Conservation (phyloP, 1,140 invertebrate genomes). For the Drosophila ironensis region DNA sequence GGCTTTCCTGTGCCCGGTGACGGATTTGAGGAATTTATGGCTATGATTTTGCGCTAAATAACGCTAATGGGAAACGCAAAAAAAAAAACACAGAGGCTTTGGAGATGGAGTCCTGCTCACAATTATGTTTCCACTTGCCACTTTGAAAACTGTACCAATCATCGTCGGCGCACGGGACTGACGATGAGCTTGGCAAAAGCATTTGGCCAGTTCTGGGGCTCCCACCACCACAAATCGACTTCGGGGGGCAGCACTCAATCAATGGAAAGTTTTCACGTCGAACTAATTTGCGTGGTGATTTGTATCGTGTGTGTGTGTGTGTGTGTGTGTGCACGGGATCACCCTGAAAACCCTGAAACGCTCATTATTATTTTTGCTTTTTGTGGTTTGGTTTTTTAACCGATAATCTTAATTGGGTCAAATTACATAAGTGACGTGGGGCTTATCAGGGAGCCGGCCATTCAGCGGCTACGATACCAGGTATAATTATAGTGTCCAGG, state of each 20-base stretch:
- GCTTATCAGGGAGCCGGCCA: constrained; percentile 53
- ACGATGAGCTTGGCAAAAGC: no score
- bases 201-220: constrained; percentile 21
- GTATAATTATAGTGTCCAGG: constrained; percentile 3
- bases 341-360: constrained; percentile 7
- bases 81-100: no score
- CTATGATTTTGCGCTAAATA: no score
- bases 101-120: no score
- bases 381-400: constrained; percentile 5
- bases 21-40: constrained; percentile 23
- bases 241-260: constrained; percentile 31
- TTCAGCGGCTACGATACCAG: constrained; percentile 9
- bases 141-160: no score
- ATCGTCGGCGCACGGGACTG: no score
- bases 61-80: no score
- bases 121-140: no score
- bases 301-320: no score
- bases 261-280: constrained; percentile 51
- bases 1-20: neutral
- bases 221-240: no score
- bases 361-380: constrained; percentile 10
- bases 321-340: neutral
- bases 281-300: constrained; percentile 1
- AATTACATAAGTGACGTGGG: constrained; percentile 49
- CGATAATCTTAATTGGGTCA: constrained; percentile 62